Conservation (phyloP, 2,888 invertebrate genomes). For the Quadroppia sp. region DNA sequence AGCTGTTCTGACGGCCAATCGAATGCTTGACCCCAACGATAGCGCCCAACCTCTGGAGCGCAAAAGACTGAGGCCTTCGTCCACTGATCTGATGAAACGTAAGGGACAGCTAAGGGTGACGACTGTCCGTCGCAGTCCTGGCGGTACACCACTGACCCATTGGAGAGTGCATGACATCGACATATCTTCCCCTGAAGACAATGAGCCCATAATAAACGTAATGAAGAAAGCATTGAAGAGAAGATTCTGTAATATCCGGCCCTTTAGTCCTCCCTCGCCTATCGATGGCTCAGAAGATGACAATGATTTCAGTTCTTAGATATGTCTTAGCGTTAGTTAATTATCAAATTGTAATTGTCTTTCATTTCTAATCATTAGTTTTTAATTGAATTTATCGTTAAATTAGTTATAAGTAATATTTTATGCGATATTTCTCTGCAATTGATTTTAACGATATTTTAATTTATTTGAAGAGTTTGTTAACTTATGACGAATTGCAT, state of each 20-base stretch:
- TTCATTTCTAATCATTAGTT: background rate
- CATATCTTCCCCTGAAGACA: conserved; percentile 20
- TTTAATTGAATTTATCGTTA: too few species aligned
- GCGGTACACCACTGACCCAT: conserved; percentile 31
- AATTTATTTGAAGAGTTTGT: background rate
- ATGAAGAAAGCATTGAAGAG: conserved; percentile 18
- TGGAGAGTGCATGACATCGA: background rate
- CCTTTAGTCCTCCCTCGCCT: conserved; percentile 20
- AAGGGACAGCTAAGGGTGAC: background rate
- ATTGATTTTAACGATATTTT: background rate
- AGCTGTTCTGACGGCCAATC: background rate
- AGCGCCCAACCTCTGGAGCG: background rate
- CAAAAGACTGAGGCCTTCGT: background rate
- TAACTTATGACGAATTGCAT: too few species aligned
- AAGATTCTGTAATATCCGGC: background rate
- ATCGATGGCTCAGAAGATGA: background rate
- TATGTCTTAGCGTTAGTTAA: too few species aligned
- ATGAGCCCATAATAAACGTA: background rate
- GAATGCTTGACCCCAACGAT: too few species aligned
- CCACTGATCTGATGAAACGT: background rate
- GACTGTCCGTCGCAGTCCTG: conserved; percentile 13
- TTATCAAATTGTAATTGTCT: too few species aligned
- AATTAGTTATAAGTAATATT: background rate
- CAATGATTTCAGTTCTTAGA: conserved; percentile 15
- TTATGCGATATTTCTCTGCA: background rate